Percentiles rank a stretch among this genome's conserved stretches.
Conservation (phyloP, 2,888 invertebrate genomes). For the Thumatha senex region DNA sequence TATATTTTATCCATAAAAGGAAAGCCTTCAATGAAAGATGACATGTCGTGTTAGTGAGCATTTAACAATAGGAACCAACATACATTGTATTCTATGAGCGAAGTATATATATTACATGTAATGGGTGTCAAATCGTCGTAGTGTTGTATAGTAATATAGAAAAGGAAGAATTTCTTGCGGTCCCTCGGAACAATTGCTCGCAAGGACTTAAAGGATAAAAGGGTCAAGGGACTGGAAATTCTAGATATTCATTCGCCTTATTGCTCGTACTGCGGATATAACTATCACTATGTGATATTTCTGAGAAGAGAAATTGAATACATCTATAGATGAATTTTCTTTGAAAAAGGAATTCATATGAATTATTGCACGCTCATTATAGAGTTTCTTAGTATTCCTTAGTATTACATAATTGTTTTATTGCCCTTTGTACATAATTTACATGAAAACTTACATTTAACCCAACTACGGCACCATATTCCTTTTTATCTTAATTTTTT, state of each 20-base stretch:
- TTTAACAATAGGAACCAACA: neutral
- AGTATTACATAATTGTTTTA: too few relatives aligned
- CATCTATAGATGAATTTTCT: too few relatives aligned
- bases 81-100: neutral
- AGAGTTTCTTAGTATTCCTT: too few relatives aligned
- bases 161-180: slow-evolving; percentile 19
- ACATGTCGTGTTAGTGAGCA: neutral
- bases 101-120: neutral
- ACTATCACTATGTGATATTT: slow-evolving; percentile 1
- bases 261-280: slow-evolving; percentile 15
- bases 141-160: neutral
- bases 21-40: too few relatives aligned
- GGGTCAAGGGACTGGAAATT: slow-evolving; percentile 32
- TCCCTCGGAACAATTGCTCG: slow-evolving; percentile 22
- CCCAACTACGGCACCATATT: too few relatives aligned
- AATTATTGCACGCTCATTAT: too few relatives aligned
- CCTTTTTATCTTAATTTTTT: too few relatives aligned
- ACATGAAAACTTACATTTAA: too few relatives aligned
- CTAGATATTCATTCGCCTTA: slow-evolving; percentile 23
- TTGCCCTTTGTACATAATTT: too few relatives aligned
- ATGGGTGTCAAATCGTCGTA: neutral
- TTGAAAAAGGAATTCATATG: too few relatives aligned
- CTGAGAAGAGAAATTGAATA: neutral
- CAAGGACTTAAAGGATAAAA: slow-evolving; percentile 31
- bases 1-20: too few relatives aligned